Percentiles rank a stretch among this genome's conserved stretches.
Evolutionary conservation across 2,888 invertebrate species (phyloP).

Genomic region (Gibbula magus): DNA sequence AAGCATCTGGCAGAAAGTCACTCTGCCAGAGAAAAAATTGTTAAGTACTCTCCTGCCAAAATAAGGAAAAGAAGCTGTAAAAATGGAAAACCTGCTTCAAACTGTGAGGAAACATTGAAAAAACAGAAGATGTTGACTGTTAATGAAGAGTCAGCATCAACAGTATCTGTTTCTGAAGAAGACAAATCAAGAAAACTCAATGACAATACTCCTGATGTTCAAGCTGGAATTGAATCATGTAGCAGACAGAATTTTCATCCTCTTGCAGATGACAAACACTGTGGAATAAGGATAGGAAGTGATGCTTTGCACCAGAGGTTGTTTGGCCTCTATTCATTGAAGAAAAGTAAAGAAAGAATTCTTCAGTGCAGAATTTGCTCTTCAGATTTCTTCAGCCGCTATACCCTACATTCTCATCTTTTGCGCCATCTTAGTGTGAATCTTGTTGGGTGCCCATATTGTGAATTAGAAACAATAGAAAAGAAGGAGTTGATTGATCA

Average conservation of each 20-base stretch:
- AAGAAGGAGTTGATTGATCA: conserved; percentile 2
- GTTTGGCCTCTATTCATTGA: background rate
- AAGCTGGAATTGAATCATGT: no score
- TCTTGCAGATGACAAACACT: no score
- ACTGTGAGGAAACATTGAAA: no score
- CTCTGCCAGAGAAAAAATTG: background rate
- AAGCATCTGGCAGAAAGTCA: background rate
- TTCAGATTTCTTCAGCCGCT: background rate
- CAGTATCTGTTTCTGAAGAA: no score
- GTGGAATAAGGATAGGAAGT: background rate
- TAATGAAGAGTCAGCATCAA: no score
- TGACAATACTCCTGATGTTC: no score
- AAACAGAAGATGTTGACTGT: no score
- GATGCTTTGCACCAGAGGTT: background rate
- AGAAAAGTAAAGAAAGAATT: background rate
- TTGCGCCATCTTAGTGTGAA: background rate
- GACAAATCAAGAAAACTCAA: no score
- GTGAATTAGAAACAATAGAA: background rate
- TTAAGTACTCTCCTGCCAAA: background rate
- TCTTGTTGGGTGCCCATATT: conserved; percentile 13
- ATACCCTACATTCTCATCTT: conserved; percentile 6
- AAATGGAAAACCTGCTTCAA: no score
- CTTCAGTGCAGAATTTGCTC: background rate
- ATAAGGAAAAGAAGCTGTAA: no score
- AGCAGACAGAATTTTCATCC: no score